A percentile compares a stretch with the other conserved stretches of the same genome.
Evolutionary conservation across 1,140 invertebrate genomes (phyloP).

Genomic region (Drosophila guanche): DNA sequence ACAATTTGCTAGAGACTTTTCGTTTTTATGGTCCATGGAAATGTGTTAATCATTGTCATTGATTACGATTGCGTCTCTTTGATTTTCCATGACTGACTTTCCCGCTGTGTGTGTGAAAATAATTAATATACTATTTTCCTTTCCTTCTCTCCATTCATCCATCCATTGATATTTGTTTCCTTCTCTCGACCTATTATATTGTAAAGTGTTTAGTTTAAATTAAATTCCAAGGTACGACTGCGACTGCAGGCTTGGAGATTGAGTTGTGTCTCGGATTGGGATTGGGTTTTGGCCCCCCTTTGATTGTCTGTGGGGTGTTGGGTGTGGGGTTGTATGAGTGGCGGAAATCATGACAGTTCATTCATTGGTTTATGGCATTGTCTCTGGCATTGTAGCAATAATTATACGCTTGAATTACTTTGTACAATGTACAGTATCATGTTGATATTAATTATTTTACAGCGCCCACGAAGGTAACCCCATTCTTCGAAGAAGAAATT

Average conservation of each 20-base stretch:
- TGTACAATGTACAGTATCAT: slow-evolving; percentile 38
- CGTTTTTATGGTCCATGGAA: slow-evolving; percentile 51
- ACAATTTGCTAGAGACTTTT: slow-evolving; percentile 34
- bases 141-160: slow-evolving; percentile 28
- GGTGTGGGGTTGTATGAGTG: slow-evolving; percentile 58
- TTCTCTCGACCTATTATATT: slow-evolving; percentile 65
- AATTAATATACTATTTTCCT: slow-evolving; percentile 39
- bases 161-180: slow-evolving; percentile 20
- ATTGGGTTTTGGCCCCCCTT: no score
- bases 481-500: slow-evolving; percentile 38
- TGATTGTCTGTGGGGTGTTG: neutral
- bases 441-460: slow-evolving; percentile 10
- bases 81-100: slow-evolving; percentile 22
- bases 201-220: slow-evolving; percentile 51
- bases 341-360: slow-evolving; percentile 75
- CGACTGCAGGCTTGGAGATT: slow-evolving; percentile 47
- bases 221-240: slow-evolving; percentile 52
- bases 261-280: slow-evolving; percentile 32
- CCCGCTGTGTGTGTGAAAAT: slow-evolving; percentile 40
- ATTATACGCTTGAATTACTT: slow-evolving; percentile 67
- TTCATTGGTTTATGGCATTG: slow-evolving; percentile 69
- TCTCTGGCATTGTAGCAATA: slow-evolving; percentile 48
- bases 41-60: slow-evolving; percentile 55
- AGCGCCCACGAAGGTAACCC: slow-evolving; percentile 32
- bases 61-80: slow-evolving; percentile 38